Conservation (phyloP, 2,888 invertebrate species). For the Archips crataeganus region DNA sequence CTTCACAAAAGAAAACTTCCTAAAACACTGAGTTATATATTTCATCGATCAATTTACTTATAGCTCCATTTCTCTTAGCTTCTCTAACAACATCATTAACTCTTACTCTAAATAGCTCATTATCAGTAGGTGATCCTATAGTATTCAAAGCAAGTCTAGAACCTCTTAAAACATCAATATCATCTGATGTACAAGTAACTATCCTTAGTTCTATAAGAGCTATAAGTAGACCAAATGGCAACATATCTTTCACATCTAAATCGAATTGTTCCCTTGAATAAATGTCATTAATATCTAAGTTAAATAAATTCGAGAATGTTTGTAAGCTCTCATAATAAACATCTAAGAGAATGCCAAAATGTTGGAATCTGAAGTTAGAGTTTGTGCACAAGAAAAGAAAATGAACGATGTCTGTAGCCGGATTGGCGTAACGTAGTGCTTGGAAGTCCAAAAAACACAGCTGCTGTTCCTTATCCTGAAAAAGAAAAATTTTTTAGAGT, state of each 20-base stretch:
- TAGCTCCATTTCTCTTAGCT: conserved; percentile 60
- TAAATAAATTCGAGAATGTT: conserved; percentile 57
- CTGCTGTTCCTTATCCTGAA: conserved; percentile 63
- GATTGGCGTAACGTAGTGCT: conserved; percentile 71
- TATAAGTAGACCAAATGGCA: conserved; percentile 66
- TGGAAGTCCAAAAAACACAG: conserved; percentile 76
- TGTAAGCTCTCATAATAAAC: conserved; percentile 65
- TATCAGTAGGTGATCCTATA: conserved; percentile 49
- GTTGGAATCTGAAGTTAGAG: conserved; percentile 64
- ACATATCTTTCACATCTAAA: conserved; percentile 59
- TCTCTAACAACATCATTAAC: conserved; percentile 72
- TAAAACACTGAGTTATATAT: conserved; percentile 42
- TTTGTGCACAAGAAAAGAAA: conserved; percentile 72
- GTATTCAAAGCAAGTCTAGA: conserved; percentile 49
- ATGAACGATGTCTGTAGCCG: conserved; percentile 69
- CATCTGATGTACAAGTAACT: conserved; percentile 58
- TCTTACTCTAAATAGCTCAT: conserved; percentile 56
- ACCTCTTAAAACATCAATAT: conserved; percentile 53
- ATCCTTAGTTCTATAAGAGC: conserved; percentile 69
- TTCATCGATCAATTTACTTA: conserved; percentile 59
- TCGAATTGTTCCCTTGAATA: conserved; percentile 64
- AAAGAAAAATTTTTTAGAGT: conserved; percentile 23
- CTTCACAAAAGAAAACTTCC: conserved; percentile 11
- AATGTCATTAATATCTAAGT: conserved; percentile 58
- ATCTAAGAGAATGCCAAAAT: conserved; percentile 59